Evolutionary conservation across 2,113 vertebrate species (phyloP), one percentile per base, ranked within the genome.

Genomic region (Hydrolagus affinis): DNA sequence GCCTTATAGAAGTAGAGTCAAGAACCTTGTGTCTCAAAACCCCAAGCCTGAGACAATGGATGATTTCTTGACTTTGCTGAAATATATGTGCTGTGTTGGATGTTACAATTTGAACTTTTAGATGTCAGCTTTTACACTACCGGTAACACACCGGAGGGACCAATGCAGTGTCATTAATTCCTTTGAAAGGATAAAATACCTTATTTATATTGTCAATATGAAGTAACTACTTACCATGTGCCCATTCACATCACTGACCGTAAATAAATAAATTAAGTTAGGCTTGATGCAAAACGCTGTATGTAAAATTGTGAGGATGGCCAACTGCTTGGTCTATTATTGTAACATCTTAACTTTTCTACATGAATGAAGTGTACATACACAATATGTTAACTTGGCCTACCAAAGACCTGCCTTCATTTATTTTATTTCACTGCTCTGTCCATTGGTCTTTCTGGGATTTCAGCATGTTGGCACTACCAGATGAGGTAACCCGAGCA

Each of bases 1-100:
- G 95, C 95, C 95, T 96, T 95, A 94, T 87, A 93, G 89, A 92
- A 91, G 89, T 93, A 87, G 89, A 91, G 87, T 91, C 88, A 87
- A 91, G 88, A 92, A 91, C 89, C 91, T 87, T 90, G 93, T 94
- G 93, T 93, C 92, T 94, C 90, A 91, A 86, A 88, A 59, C 73
- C 44, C 88, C 88, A 92, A 91, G 87, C 88, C 87, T 89, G 91
- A 91, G 91, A 91, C 90, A 92, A 90, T 89, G 90, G 62, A 68
- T 30, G 15, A 30, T 23, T 62, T 56, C 17, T 85, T 87, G 72
- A 87, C 74, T 89, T 92, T 93, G 91, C 90, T 91, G 91, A 91
- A 88, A 86, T 21, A 88, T 76, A 74, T 89, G 86, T 90, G 92
- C 90, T 88, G 89, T 87, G 86, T 88, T 91, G 87, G 92, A 87